A percentile compares a stretch with the other conserved stretches of the same genome.
Conservation (phyloP, 2,797 vertebrate genomes). For the Uromys caudimaculatus region DNA sequence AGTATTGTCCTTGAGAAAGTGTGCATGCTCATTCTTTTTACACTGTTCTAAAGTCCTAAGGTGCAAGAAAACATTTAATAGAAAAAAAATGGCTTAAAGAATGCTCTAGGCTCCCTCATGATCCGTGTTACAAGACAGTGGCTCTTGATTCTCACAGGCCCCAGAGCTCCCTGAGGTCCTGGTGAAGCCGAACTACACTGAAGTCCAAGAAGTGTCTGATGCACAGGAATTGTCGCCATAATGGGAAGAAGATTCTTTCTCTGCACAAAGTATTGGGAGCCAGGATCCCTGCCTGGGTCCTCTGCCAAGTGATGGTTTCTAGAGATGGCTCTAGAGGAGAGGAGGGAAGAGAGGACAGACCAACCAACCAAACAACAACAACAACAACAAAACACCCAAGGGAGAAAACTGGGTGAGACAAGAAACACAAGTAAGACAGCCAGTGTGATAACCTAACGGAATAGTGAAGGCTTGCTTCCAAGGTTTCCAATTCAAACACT, state of each 20-base stretch:
- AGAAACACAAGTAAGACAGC: neutral
- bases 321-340: neutral
- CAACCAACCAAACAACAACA: neutral
- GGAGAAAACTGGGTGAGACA: neutral
- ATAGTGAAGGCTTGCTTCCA: neutral
- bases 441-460: fast-evolving
- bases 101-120: neutral
- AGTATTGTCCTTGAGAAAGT: neutral
- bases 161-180: neutral
- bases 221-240: fast-evolving
- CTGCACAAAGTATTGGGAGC: neutral
- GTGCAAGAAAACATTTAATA: neutral
- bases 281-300: neutral
- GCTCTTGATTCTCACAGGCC: neutral
- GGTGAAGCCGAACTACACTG: neutral
- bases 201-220: neutral
- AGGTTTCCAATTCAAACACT: neutral
- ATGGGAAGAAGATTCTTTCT: neutral
- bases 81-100: neutral
- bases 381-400: neutral
- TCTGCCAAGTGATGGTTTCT: neutral
- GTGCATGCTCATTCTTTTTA: neutral
- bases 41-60: neutral
- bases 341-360: neutral
- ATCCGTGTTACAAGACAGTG: neutral